phyloP scores from a whole-genome alignment of 2,797 vertebrate genomes.

The Bryconaethiops microstoma region DNA sequence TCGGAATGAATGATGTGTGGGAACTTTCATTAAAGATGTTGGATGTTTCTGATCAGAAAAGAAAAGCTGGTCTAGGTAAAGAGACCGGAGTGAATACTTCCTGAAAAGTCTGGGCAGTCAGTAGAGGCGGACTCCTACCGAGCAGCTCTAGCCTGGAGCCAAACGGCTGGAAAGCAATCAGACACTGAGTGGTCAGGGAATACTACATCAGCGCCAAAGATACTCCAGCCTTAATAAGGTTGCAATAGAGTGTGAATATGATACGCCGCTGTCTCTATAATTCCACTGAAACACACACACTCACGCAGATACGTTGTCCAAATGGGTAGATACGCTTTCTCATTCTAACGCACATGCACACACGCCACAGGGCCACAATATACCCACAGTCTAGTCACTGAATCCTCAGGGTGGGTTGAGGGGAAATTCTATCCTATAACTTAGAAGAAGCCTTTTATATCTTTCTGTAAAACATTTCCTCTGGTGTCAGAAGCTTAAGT shows the following conservation, averaged over 20 bases:
- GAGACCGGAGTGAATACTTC: background rate
- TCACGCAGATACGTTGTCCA: slow-evolving; percentile 2
- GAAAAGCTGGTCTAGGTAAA: slow-evolving; percentile 1
- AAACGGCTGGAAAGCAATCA: slow-evolving; percentile 46
- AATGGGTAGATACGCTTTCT: background rate
- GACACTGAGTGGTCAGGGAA: slow-evolving; percentile 37
- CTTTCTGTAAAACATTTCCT: slow-evolving; percentile 60
- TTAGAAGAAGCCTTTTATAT: slow-evolving; percentile 49
- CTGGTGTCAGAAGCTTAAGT: slow-evolving; percentile 65
- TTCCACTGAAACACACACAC: slow-evolving; percentile 13
- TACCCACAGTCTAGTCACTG: slow-evolving; percentile 27
- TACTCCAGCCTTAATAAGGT: slow-evolving; percentile 46
- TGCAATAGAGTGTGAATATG: slow-evolving; percentile 52
- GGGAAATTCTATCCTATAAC: slow-evolving; percentile 33
- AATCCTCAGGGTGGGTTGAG: slow-evolving; percentile 30
- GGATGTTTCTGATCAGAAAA: background rate
- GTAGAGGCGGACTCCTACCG: slow-evolving; percentile 11
- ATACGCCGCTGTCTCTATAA: slow-evolving; percentile 35
- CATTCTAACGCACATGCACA: slow-evolving; percentile 1
- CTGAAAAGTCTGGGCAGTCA: slow-evolving; percentile 45
- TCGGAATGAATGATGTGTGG: background rate
- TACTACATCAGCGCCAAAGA: slow-evolving; percentile 29
- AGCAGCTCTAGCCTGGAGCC: slow-evolving; percentile 24
- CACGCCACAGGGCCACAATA: slow-evolving; percentile 27
- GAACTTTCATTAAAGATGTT: slow-evolving; percentile 6